Evolutionary conservation across 2,113 vertebrate genomes (phyloP), one percentile per base, ranked within the genome.

Genomic region (Pyxicephalus adspersus): DNA sequence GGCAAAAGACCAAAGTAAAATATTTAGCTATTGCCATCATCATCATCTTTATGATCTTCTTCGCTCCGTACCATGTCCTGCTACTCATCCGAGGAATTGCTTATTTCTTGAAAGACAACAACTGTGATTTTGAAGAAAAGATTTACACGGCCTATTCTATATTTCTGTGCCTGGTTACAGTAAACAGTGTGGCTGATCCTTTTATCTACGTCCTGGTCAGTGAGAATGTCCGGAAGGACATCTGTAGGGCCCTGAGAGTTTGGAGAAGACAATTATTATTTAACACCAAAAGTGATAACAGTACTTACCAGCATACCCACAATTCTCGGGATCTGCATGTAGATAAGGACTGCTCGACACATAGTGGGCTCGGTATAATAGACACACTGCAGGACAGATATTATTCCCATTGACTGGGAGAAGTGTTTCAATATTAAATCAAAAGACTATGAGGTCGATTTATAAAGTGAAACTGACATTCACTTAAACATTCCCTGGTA

Each of bases 21-120:
- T 76, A 75, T 60, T 38, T 93, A 26, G 91, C 91, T 0, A 11
- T 88, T 0, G 86, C 90, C 0, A 92, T 96, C 0, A 95, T 97
- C 54, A 2, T 80, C 4, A 91, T 97, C 66, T 98, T 98, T 90
- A 83, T 96, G 64, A 60, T 93, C 23, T 97, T 96, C 84, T 98
- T 98, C 0, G 90, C 92, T 1, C 96, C 96, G 0, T 97, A 97
- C 80, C 96, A 98, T 31, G 13, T 93, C 17, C 87, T 95, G 58
- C 92, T 98, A 13, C 22, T 97, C 0, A 2, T 84, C 70, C 88
- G 93, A 2, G 90, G 96, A 0, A 0, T 87, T 13, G 52, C 85
- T 70, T 94, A 85, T 60, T 83, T 93, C 26, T 25, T 87, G 11
- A 60, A 74, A 7, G 71, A 55, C 0, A 4, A 22, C 0, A 0